These are phyloP conservation scores for Drosophila cardini DNA, from an alignment of 1,140 invertebrate species.

Conservation along the genomic window DNA sequence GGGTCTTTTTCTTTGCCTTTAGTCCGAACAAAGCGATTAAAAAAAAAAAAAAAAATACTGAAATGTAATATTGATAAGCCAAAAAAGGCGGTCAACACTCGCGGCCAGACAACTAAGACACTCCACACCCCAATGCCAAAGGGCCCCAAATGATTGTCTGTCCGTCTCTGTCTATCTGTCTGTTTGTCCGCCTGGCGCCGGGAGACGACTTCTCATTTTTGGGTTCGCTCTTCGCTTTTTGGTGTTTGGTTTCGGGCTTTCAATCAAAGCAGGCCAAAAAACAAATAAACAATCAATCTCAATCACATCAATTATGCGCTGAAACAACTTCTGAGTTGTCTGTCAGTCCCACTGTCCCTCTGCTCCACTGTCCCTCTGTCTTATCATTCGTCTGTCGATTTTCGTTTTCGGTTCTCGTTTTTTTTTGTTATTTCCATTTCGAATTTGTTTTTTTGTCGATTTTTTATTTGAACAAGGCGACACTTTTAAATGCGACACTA, in stretches of 20 bases:
- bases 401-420: conserved; percentile 12
- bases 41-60: conserved; percentile 49
- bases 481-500: conserved; percentile 49
- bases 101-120: conserved; percentile 2
- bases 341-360: conserved; percentile 54
- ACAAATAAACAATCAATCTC: conserved; percentile 81
- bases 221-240: conserved; percentile 1
- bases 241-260: conserved; percentile 20
- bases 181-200: conserved; percentile 32
- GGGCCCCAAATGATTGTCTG: conserved; percentile 31
- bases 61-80: conserved; percentile 78
- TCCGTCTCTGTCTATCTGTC: no score
- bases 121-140: conserved; percentile 34
- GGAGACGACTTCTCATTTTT: conserved; percentile 6
- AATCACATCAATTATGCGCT: conserved; percentile 81
- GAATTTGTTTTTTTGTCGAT: conserved; percentile 33
- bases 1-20: conserved; percentile 13
- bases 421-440: background rate
- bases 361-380: conserved; percentile 41
- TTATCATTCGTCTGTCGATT: conserved; percentile 54
- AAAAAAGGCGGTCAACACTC: conserved; percentile 60
- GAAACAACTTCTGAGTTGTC: conserved; percentile 68
- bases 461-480: conserved; percentile 24
- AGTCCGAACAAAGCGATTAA: conserved; percentile 39
- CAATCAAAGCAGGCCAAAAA: conserved; percentile 48